phyloP scores from a whole-genome alignment of 1,140 invertebrate genomes.

The Ctenoplectra terminalis region DNA sequence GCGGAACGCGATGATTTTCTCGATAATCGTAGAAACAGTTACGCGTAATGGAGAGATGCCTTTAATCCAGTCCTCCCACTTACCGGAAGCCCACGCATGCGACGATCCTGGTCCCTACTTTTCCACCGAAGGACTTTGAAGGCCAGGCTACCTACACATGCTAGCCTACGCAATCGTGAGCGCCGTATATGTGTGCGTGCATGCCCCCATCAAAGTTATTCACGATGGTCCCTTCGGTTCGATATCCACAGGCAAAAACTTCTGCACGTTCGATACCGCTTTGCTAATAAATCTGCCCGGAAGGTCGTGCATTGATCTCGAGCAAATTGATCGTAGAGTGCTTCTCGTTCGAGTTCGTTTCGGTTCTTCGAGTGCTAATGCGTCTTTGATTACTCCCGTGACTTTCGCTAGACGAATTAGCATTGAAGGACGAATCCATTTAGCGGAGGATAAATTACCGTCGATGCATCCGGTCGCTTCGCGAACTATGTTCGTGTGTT shows the following conservation, averaged over 20 bases:
- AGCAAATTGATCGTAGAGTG: background rate
- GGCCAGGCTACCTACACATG: constrained; percentile 64
- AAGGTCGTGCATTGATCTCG: constrained; percentile 58
- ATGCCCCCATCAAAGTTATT: constrained; percentile 17
- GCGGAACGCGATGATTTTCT: constrained; percentile 24
- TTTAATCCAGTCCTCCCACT: constrained; percentile 64
- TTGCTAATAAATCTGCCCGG: background rate
- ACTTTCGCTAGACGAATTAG: constrained; percentile 63
- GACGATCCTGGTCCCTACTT: constrained; percentile 51
- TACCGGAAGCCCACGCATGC: constrained; percentile 56
- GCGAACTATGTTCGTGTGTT: constrained; percentile 36
- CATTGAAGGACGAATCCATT: constrained; percentile 60
- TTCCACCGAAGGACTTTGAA: constrained; percentile 71
- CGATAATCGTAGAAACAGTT: constrained; percentile 38
- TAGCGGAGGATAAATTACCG: constrained; percentile 56
- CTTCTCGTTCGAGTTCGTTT: background rate
- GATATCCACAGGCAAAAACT: background rate
- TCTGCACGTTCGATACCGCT: constrained; percentile 2
- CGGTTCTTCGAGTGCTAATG: constrained; percentile 18
- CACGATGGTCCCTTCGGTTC: background rate
- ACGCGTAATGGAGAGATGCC: constrained; percentile 50
- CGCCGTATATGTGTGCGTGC: background rate
- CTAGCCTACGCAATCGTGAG: constrained; percentile 56
- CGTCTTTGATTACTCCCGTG: constrained; percentile 36
- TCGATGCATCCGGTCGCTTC: constrained; percentile 57